These are phyloP conservation scores for Hippocampus kuda DNA, from an alignment of 2,797 vertebrate species.

Conservation along the genomic window DNA sequence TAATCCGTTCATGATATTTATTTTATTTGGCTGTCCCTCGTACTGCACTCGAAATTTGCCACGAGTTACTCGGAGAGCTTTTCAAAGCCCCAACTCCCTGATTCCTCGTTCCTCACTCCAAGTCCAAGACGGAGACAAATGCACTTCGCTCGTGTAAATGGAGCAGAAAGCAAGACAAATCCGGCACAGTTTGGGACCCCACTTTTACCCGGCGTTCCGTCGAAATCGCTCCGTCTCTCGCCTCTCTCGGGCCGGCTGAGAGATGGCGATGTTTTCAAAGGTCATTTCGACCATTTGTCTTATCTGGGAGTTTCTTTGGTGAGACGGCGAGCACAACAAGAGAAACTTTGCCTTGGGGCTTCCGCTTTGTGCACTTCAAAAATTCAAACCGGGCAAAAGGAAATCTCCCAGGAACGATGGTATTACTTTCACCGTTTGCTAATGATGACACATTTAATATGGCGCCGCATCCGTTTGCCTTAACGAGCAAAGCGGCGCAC, in stretches of 20 bases:
- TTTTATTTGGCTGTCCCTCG: no score
- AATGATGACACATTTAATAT: constrained; percentile 31
- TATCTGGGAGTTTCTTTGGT: constrained; percentile 51
- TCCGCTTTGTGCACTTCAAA: constrained; percentile 36
- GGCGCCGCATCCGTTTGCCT: constrained; percentile 6
- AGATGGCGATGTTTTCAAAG: constrained; percentile 63
- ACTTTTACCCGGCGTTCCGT: constrained; percentile 44
- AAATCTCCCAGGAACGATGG: constrained; percentile 11
- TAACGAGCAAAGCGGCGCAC: constrained; percentile 12
- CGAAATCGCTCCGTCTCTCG: constrained; percentile 28
- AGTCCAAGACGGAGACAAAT: constrained; percentile 41
- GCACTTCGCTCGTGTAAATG: constrained; percentile 45
- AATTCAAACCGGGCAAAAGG: constrained; percentile 17
- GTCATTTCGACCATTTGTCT: constrained; percentile 60
- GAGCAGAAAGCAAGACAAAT: constrained; percentile 43
- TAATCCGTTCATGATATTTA: no score
- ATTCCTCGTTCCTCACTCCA: constrained; percentile 15
- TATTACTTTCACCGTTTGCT: constrained; percentile 18
- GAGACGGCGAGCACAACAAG: constrained; percentile 39
- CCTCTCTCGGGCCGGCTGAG: constrained; percentile 32
- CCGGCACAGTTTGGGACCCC: constrained; percentile 45
- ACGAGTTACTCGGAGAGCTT: constrained; percentile 14
- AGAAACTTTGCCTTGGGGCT: constrained; percentile 41
- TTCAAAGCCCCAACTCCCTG: background rate
- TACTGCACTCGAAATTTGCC: background rate